Conservation (phyloP, 2,113 vertebrate genomes). For the Tapirus terrestris region DNA sequence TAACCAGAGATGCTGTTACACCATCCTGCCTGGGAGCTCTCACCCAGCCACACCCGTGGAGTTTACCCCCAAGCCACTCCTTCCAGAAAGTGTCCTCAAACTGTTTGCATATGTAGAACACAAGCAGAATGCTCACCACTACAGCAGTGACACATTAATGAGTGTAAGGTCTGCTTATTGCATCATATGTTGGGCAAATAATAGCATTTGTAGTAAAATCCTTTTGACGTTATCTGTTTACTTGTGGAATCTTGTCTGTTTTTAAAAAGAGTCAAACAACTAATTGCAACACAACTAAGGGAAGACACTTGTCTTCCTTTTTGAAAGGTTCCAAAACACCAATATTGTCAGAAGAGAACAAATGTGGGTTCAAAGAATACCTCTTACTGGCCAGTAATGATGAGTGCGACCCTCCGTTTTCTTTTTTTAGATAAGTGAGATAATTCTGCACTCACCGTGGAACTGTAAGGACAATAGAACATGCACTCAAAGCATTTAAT, state of each 20-base stretch:
- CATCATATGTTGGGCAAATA: not conserved
- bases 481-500: not conserved
- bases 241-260: not conserved
- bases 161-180: not conserved
- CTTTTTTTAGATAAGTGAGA: not conserved
- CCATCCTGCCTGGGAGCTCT: not conserved
- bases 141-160: not conserved
- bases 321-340: not conserved
- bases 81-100: not conserved
- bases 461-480: not conserved
- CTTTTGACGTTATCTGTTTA: not conserved
- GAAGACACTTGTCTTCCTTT: not conserved
- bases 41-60: not conserved
- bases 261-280: not conserved
- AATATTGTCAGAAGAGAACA: not conserved
- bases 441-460: not conserved
- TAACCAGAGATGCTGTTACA: not conserved
- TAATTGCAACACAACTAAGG: not conserved
- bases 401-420: not conserved
- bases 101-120: not conserved
- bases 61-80: not conserved
- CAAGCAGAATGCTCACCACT: not conserved
- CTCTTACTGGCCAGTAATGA: not conserved
- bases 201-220: not conserved
- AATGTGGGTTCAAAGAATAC: not conserved